Conservation (phyloP, 1,140 invertebrate genomes). For the Bombus sylvicola region DNA sequence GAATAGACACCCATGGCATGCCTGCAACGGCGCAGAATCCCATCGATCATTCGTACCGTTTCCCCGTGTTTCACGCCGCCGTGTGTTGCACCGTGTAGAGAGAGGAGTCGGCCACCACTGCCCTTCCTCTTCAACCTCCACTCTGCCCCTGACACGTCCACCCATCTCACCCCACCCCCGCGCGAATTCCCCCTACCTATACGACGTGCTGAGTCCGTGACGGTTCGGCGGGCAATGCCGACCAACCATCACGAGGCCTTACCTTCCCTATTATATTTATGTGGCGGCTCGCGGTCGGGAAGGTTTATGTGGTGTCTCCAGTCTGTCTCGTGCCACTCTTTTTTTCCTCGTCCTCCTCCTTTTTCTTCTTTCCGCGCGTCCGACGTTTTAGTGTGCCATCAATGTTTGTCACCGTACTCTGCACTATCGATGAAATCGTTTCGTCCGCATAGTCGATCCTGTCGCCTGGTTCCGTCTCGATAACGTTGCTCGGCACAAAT, state of each 20-base stretch:
- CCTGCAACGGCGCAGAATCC: constrained; percentile 81
- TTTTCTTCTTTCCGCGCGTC: constrained; percentile 24
- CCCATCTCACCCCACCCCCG: constrained; percentile 68
- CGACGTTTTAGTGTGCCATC: constrained; percentile 24
- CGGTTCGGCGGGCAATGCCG: constrained; percentile 80
- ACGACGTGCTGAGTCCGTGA: constrained; percentile 74
- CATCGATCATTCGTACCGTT: constrained; percentile 82
- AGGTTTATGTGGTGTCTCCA: constrained; percentile 77
- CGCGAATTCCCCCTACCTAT: constrained; percentile 67
- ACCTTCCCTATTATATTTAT: constrained; percentile 82
- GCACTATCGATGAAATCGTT: constrained; percentile 35
- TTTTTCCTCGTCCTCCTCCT: constrained; percentile 36
- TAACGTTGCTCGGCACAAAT: background rate
- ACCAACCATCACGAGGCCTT: constrained; percentile 81
- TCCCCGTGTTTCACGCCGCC: constrained; percentile 78
- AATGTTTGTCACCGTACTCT: constrained; percentile 4
- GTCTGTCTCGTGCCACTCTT: constrained; percentile 61
- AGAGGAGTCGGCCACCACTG: constrained; percentile 58
- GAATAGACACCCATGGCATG: constrained; percentile 67
- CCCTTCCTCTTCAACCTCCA: constrained; percentile 59
- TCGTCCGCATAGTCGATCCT: background rate
- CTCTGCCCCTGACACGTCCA: constrained; percentile 65
- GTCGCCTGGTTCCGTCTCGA: background rate
- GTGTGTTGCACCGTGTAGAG: constrained; percentile 75
- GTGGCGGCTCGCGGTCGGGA: constrained; percentile 79